These are phyloP conservation scores for Tetrao urogallus DNA, from an alignment of 2,113 vertebrate genomes.

Conservation along the genomic window DNA sequence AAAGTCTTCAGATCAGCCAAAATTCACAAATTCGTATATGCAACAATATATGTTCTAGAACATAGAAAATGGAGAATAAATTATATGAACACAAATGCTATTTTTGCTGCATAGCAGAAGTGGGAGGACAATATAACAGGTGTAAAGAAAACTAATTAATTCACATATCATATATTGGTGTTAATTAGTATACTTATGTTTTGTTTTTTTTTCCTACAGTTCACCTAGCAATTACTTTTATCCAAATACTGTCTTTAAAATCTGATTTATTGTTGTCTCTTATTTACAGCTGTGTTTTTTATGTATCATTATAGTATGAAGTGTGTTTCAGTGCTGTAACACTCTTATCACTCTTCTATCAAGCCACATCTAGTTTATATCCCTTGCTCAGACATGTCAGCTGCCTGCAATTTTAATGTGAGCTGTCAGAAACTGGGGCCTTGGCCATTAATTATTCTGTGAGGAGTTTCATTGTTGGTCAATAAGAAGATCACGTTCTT, in stretches of 20 bases:
- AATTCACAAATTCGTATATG: not conserved
- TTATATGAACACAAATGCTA: not conserved
- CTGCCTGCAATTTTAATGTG: constrained; percentile 10
- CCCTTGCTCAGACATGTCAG: not conserved
- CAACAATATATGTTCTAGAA: not conserved
- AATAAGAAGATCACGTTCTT: constrained; percentile 8
- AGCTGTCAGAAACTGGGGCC: constrained; percentile 1
- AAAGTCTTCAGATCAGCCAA: not conserved
- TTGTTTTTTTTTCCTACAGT: fast-evolving
- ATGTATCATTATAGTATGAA: not conserved
- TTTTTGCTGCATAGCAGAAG: not conserved
- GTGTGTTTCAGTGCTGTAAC: not conserved
- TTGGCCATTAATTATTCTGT: not conserved
- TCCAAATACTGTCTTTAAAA: not conserved
- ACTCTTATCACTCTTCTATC: not conserved
- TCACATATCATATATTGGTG: not conserved
- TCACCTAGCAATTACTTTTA: not conserved
- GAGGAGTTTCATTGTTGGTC: constrained; percentile 24
- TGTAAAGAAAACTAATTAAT: not conserved
- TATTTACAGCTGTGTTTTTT: not conserved
- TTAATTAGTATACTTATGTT: not conserved
- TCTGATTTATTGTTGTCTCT: not conserved
- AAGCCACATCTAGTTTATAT: not conserved
- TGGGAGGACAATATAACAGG: not conserved
- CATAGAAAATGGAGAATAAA: not conserved